Evolutionary conservation across 2,888 invertebrate species (phyloP).

Genomic region (Lithosia quadra): DNA sequence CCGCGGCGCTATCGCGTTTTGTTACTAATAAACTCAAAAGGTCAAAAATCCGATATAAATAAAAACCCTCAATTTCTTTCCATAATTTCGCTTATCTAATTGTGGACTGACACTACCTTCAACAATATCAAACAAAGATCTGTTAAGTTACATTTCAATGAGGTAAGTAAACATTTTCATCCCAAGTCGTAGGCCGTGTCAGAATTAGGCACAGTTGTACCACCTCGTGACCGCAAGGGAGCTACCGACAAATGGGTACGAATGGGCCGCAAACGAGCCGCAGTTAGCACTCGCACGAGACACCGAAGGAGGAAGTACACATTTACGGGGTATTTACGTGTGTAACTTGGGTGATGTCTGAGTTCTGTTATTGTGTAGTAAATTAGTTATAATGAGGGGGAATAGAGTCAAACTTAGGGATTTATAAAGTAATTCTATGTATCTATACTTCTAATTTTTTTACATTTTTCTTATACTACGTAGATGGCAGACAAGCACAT

Average conservation of each 20-base stretch:
- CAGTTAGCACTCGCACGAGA: constrained; percentile 37
- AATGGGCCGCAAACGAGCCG: constrained; percentile 45
- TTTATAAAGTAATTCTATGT: too few relatives aligned
- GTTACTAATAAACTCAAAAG: too few relatives aligned
- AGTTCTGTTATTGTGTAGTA: not conserved
- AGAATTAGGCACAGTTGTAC: constrained; percentile 21
- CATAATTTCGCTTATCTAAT: too few relatives aligned
- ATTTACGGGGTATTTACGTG: not conserved
- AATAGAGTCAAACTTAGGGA: too few relatives aligned
- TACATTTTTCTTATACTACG: too few relatives aligned
- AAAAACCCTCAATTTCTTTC: too few relatives aligned
- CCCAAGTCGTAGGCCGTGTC: not conserved
- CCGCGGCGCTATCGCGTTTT: too few relatives aligned
- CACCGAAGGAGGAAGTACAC: constrained; percentile 8
- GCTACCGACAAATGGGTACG: constrained; percentile 24
- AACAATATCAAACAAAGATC: not conserved
- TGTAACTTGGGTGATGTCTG: not conserved
- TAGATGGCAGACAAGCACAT: too few relatives aligned
- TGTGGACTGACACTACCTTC: too few relatives aligned
- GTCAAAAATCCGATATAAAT: too few relatives aligned
- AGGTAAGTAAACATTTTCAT: not conserved
- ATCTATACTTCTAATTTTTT: too few relatives aligned
- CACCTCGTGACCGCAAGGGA: constrained; percentile 44
- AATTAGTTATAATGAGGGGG: not conserved
- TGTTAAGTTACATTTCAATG: not conserved